Percentiles rank a stretch among this genome's conserved stretches.
Conservation (phyloP, 2,888 invertebrate genomes). For the Bombylius discolor region DNA sequence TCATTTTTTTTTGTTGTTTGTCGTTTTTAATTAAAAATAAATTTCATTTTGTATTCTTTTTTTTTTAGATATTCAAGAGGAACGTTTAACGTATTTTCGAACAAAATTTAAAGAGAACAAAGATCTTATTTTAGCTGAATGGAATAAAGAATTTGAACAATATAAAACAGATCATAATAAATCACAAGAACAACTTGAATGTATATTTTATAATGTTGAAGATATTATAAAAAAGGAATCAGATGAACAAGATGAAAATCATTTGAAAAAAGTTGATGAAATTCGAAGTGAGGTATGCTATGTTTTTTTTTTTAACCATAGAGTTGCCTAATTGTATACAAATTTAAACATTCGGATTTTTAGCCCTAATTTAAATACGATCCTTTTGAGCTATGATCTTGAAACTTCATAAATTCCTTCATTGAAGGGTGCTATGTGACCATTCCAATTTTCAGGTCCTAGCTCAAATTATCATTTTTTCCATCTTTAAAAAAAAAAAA, state of each 20-base stretch:
- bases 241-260: slow-evolving; percentile 34
- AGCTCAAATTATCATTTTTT: too few species aligned
- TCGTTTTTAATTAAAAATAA: neutral
- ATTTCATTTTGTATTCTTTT: neutral
- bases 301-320: too few species aligned
- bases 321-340: too few species aligned
- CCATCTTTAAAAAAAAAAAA: too few species aligned
- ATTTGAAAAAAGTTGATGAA: slow-evolving; percentile 41
- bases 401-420: too few species aligned
- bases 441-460: too few species aligned
- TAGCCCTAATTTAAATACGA: too few species aligned
- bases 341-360: too few species aligned
- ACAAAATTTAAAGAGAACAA: slow-evolving; percentile 45
- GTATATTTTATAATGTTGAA: slow-evolving; percentile 46
- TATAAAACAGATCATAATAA: slow-evolving; percentile 40
- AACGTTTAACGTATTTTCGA: slow-evolving; percentile 44
- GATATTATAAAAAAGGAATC: slow-evolving; percentile 31
- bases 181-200: slow-evolving; percentile 44
- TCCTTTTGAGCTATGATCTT: too few species aligned
- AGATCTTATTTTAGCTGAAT: slow-evolving; percentile 40
- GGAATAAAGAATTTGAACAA: slow-evolving; percentile 43
- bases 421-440: too few species aligned
- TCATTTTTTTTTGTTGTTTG: too few species aligned
- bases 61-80: slow-evolving; percentile 42
- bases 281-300: slow-evolving; percentile 34